Evolutionary conservation across 1,140 invertebrate species (phyloP), one percentile per base, ranked within the genome.

Genomic region (Ceratitis capitata): DNA sequence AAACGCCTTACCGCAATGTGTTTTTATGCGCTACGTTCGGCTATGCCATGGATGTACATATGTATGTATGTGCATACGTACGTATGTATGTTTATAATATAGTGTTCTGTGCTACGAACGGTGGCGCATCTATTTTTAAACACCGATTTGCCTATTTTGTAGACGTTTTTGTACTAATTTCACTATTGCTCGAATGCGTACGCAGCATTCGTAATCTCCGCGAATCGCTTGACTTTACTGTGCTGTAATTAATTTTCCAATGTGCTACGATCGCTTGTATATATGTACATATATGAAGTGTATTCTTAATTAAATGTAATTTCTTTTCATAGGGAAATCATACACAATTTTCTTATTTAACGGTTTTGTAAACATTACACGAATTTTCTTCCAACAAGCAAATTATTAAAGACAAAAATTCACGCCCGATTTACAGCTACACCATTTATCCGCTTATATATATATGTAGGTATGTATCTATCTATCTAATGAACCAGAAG

Each of bases 111-210:
- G 45, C 45, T 78, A n/a, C 69, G 69, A 47, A 78, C 69, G 69
- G 39, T n/a, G 39, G 39, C 69, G 39, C 69, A 42, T 78, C 69
- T 78, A 78, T 78, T 78, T 78, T 78, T 78, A 78, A 78, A 78
- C 69, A 78, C 69, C 39, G 69, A 78, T 78, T 78, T 78, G 69
- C 69, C 69, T 78, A 78, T 78, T 78, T 78, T 78, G 69, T 78
- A 78, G 69, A 78, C 19, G 39, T 78, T 78, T 78, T 78, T 78
- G 69, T 78, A 78, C 69, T 78, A 78, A 78, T 78, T 78, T 32
- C 69, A 78, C 69, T 45, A 45, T 10, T 45, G 39, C 69, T 45
- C 39, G 39, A 10, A 78, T 78, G 69, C n/a, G 69, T 78, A 45
- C 23, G 69, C 39, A 78, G 69, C 19, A 45, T 78, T 78, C 69